Evolutionary conservation across 2,113 vertebrate genomes (phyloP).

Genomic region (Tringa solitaria): DNA sequence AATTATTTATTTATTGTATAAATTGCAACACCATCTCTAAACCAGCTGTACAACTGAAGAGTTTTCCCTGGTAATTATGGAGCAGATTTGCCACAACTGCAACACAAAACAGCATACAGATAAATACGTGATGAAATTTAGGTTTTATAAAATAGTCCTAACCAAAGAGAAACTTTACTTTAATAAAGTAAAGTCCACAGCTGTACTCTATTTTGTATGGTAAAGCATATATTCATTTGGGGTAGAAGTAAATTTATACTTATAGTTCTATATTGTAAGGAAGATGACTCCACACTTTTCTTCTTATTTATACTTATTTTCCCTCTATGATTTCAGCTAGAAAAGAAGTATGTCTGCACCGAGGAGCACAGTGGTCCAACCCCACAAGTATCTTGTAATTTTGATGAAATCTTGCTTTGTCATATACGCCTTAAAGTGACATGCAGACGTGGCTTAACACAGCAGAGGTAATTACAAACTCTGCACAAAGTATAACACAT

Average conservation of each 20-base stretch:
- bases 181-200: not conserved
- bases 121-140: not conserved
- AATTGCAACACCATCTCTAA: not conserved
- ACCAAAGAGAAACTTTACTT: not conserved
- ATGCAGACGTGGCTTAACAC: not conserved
- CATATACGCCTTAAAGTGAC: not conserved
- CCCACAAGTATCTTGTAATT: not conserved
- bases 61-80: not conserved
- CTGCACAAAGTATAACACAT: not conserved
- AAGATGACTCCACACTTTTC: not conserved
- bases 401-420: not conserved
- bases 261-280: not conserved
- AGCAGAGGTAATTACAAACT: not conserved
- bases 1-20: not conserved
- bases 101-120: not conserved
- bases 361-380: not conserved
- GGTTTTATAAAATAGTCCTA: not conserved
- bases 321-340: not conserved
- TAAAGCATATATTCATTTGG: not conserved
- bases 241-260: not conserved
- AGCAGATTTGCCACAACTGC: not conserved
- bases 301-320: not conserved
- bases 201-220: not conserved
- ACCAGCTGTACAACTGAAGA: not conserved
- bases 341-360: not conserved